Base-by-base conservation (phyloP, 2,113 vertebrate species). In the Himantopus leucocephalus region DNA sequence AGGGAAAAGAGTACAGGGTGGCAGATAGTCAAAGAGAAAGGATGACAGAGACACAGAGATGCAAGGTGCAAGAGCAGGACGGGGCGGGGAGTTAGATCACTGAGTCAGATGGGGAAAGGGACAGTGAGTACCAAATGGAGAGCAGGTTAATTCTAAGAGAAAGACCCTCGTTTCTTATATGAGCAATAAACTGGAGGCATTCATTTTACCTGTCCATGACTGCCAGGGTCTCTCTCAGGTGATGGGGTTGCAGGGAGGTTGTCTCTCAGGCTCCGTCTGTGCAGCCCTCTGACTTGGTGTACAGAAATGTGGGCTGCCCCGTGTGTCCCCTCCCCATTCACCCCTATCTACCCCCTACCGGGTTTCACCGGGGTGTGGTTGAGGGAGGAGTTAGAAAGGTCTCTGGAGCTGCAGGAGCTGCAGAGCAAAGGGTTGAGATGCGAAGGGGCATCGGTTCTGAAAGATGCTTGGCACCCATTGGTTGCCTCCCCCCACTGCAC, bases 201-300 rank as follows among this genome's bases (percentile, higher is more conserved):
- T 48, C 10, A 2, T 91, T 89, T 97, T 98, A 98, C 97, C 97
- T 98, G 96, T 98, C 97, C 97, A 97, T 98, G 92, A 39, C 48
- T 87, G 64, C 56, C 58, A 88, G 76, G n/a, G 23, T 92, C 29
- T 91, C 77, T 64, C 68, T 93, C 77, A 76, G 63, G 39, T 73
- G 94, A 34, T 19, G 52, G 53, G 58, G 27, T 35, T 64, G 76
- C 64, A 47, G 68, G 47, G 34, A 92, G 23, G 48, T 60, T 84
- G 34, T 88, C 71, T 85, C 0, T 2, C 53, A 76, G 55, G 58
- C 63, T 90, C 75, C 1, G 88, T 68, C 75, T 75, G 30, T 48
- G 74, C 58, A 80, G 74, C 59, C 43, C 70, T 95, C 79, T 75
- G 45, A n/a, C 66, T 73, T 24, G 86, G 76, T 66, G 83, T 43